These are phyloP conservation scores for Urosaurus nigricauda DNA, from an alignment of 2,797 vertebrate genomes.

Conservation along the genomic window DNA sequence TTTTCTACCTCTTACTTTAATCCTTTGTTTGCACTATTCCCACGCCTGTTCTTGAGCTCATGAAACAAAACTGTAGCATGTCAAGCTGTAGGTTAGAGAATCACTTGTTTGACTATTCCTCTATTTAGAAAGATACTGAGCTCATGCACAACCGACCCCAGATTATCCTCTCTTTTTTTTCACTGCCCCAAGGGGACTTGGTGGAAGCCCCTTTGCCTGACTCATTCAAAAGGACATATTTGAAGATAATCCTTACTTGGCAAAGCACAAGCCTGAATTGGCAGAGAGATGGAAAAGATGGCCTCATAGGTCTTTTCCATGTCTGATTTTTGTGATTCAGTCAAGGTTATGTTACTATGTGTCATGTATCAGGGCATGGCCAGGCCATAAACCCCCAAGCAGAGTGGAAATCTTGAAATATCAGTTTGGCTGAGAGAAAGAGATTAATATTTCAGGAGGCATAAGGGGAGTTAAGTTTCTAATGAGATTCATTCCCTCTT, in stretches of 20 bases:
- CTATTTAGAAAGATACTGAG: not conserved
- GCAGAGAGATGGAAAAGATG: conserved; percentile 80
- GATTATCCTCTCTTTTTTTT: no score
- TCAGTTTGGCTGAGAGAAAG: conserved; percentile 59
- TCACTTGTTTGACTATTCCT: not conserved
- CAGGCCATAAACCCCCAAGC: conserved; percentile 69
- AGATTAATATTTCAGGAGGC: conserved; percentile 73
- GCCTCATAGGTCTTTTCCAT: conserved; percentile 83
- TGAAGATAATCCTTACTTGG: conserved; percentile 82
- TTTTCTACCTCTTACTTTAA: not conserved
- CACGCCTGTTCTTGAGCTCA: not conserved
- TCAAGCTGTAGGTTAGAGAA: not conserved
- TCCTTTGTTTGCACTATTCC: not conserved
- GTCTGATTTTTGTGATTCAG: conserved; percentile 78
- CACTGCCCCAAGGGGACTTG: conserved; percentile 69
- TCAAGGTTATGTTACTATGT: conserved; percentile 74
- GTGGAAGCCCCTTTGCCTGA: conserved; percentile 79
- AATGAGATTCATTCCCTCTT: conserved; percentile 39
- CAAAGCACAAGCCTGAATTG: conserved; percentile 69
- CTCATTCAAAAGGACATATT: conserved; percentile 81
- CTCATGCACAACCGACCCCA: not conserved
- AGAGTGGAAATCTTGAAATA: conserved; percentile 78
- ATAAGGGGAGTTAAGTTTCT: conserved; percentile 57
- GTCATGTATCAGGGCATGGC: conserved; percentile 72
- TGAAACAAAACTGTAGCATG: not conserved